Evolutionary conservation across 2,113 vertebrate species (phyloP).

Genomic region (Macroglossus sobrinus): DNA sequence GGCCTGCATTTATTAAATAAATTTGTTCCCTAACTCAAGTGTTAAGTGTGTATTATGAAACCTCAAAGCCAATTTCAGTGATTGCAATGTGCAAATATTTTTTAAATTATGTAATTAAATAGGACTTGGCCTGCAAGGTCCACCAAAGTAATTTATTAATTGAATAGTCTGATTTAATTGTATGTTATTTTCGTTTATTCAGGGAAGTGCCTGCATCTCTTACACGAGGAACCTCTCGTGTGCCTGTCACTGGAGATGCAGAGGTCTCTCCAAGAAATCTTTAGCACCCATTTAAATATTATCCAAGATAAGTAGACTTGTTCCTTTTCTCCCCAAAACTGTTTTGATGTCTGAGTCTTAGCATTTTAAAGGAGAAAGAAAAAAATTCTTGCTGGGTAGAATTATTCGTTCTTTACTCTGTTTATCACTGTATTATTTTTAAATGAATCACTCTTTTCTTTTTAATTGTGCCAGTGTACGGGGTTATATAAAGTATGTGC

Average conservation of each 20-base stretch:
- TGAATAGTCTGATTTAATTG: slow-evolving; percentile 84
- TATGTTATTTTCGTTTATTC: slow-evolving; percentile 83
- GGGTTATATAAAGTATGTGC: slow-evolving; percentile 54
- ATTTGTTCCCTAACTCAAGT: slow-evolving; percentile 85
- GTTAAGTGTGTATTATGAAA: slow-evolving; percentile 86
- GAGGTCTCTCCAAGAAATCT: slow-evolving; percentile 78
- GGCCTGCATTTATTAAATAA: slow-evolving; percentile 87
- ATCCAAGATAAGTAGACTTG: slow-evolving; percentile 75
- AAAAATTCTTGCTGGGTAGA: slow-evolving; percentile 59
- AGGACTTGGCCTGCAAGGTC: slow-evolving; percentile 80
- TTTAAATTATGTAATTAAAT: slow-evolving; percentile 86
- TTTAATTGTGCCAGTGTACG: slow-evolving; percentile 72
- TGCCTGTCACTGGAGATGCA: slow-evolving; percentile 68
- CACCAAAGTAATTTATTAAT: slow-evolving; percentile 87
- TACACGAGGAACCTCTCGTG: slow-evolving; percentile 69
- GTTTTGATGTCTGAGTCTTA: slow-evolving; percentile 75
- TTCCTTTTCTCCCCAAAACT: slow-evolving; percentile 74
- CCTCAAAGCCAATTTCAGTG: slow-evolving; percentile 80
- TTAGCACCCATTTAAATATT: slow-evolving; percentile 82
- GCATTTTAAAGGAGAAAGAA: slow-evolving; percentile 49
- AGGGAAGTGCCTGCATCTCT: slow-evolving; percentile 72
- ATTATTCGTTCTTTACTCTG: slow-evolving; percentile 67
- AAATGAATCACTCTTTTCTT: slow-evolving; percentile 69
- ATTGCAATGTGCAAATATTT: slow-evolving; percentile 86
- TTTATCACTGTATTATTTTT: slow-evolving; percentile 77